These are phyloP conservation scores for Mechanitis mazaeus DNA, from an alignment of 2,888 invertebrate genomes.

Conservation along the genomic window DNA sequence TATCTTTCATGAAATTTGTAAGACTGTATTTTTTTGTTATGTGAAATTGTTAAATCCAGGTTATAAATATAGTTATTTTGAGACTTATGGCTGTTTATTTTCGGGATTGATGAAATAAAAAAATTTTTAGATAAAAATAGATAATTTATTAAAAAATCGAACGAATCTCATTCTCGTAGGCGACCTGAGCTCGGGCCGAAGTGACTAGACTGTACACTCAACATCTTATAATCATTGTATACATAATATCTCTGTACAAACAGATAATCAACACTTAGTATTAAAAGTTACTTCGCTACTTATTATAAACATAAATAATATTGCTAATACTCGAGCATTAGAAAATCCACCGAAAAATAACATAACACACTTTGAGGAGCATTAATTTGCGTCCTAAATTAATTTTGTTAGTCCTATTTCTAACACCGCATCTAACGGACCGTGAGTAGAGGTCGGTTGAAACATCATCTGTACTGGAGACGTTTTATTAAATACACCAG, in stretches of 20 bases:
- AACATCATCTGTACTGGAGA: slow-evolving; percentile 7
- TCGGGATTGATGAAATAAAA: slow-evolving; percentile 14
- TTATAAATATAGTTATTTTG: slow-evolving; percentile 75
- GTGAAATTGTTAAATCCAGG: slow-evolving; percentile 72
- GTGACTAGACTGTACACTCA: slow-evolving; percentile 76
- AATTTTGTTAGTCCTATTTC: slow-evolving; percentile 70
- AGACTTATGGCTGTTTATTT: slow-evolving; percentile 44
- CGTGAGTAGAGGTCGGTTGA: slow-evolving; percentile 6
- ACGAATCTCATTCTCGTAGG: slow-evolving; percentile 58
- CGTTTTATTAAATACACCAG: slow-evolving; percentile 19
- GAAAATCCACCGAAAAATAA: slow-evolving; percentile 72
- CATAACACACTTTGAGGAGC: slow-evolving; percentile 66
- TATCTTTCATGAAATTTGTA: slow-evolving; percentile 73
- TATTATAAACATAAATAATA: slow-evolving; percentile 70
- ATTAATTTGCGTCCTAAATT: slow-evolving; percentile 64
- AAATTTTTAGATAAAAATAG: slow-evolving; percentile 64
- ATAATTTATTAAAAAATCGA: slow-evolving; percentile 66
- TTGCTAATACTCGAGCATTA: slow-evolving; percentile 76
- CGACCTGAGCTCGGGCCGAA: slow-evolving; percentile 70
- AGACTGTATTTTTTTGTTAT: slow-evolving; percentile 76
- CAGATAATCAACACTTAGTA: slow-evolving; percentile 64
- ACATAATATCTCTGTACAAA: slow-evolving; percentile 71
- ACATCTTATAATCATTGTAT: slow-evolving; percentile 63
- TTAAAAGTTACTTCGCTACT: slow-evolving; percentile 68
- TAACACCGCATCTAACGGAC: slow-evolving; percentile 45